phyloP scores from a whole-genome alignment of 2,888 invertebrate species.

The Melolontha melolontha region DNA sequence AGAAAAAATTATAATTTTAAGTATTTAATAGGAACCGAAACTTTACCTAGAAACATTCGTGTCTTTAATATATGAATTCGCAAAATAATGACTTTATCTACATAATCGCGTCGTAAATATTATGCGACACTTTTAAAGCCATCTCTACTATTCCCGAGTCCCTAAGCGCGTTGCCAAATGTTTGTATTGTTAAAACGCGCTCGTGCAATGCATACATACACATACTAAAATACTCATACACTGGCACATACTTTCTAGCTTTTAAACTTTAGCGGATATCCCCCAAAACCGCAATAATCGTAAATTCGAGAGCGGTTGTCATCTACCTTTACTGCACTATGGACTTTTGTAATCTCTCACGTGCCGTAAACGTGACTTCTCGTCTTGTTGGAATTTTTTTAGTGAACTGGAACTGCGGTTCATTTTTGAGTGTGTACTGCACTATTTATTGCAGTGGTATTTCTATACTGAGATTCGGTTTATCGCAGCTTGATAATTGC shows the following conservation, averaged over 20 bases:
- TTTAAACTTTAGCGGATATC: conserved; percentile 50
- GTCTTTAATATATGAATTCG: too few relatives aligned
- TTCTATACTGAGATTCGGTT: too few relatives aligned
- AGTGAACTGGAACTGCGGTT: background rate
- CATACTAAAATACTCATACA: too few relatives aligned
- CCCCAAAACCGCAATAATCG: conserved; percentile 56
- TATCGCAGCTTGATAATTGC: too few relatives aligned
- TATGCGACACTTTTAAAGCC: too few relatives aligned
- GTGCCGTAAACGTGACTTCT: conserved; percentile 48
- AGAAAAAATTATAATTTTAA: too few relatives aligned
- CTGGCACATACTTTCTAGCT: conserved; percentile 17
- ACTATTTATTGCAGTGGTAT: too few relatives aligned
- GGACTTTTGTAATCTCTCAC: conserved; percentile 55
- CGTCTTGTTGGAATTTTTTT: conserved; percentile 9
- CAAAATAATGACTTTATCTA: too few relatives aligned
- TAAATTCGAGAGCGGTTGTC: conserved; percentile 53
- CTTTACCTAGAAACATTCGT: too few relatives aligned
- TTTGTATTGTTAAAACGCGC: conserved; percentile 37
- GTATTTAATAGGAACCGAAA: too few relatives aligned
- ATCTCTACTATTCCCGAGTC: conserved; percentile 10
- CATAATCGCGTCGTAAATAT: too few relatives aligned
- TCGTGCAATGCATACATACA: conserved; percentile 38
- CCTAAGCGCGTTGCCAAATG: conserved; percentile 18
- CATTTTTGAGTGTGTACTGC: too few relatives aligned
- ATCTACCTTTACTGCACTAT: conserved; percentile 55